phyloP scores from a whole-genome alignment of 2,113 vertebrate species.

The Microtus oregoni region DNA sequence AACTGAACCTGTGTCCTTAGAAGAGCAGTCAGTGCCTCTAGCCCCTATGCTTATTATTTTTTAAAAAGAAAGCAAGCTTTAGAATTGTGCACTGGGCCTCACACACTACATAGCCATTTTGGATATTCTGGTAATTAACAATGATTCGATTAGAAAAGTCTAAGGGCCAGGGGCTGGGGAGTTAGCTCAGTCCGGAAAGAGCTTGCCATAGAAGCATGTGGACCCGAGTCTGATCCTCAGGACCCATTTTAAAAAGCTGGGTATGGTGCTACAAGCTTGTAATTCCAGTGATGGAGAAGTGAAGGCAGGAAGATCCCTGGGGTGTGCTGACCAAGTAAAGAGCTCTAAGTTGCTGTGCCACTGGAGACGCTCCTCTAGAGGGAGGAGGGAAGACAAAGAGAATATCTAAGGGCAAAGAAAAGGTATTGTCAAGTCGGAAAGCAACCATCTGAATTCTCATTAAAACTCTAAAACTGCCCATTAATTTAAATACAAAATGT shows the following conservation, averaged over 20 bases:
- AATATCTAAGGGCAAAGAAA: not conserved
- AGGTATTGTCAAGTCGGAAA: not conserved
- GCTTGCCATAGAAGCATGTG: too few relatives aligned
- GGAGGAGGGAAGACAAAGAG: too few relatives aligned
- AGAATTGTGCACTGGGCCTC: not conserved
- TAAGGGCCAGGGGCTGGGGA: not conserved
- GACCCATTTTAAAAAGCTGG: not conserved
- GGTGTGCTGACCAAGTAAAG: not conserved
- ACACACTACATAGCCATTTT: not conserved
- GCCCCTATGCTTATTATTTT: not conserved
- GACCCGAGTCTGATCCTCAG: not conserved
- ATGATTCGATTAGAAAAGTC: not conserved
- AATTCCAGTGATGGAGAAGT: not conserved
- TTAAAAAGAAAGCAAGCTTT: not conserved
- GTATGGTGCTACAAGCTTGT: not conserved
- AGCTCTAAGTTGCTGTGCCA: not conserved
- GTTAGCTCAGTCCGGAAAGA: not conserved
- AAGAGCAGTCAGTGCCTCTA: not conserved
- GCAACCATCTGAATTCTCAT: not conserved
- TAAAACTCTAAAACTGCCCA: constrained; percentile 33
- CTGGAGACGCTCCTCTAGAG: not conserved
- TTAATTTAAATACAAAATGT: constrained; percentile 52
- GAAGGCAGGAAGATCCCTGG: too few relatives aligned
- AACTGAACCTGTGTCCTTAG: not conserved
- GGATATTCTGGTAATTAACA: not conserved